These are phyloP conservation scores for Puntigrus tetrazona DNA, from an alignment of 2,113 vertebrate species.

Conservation along the genomic window DNA sequence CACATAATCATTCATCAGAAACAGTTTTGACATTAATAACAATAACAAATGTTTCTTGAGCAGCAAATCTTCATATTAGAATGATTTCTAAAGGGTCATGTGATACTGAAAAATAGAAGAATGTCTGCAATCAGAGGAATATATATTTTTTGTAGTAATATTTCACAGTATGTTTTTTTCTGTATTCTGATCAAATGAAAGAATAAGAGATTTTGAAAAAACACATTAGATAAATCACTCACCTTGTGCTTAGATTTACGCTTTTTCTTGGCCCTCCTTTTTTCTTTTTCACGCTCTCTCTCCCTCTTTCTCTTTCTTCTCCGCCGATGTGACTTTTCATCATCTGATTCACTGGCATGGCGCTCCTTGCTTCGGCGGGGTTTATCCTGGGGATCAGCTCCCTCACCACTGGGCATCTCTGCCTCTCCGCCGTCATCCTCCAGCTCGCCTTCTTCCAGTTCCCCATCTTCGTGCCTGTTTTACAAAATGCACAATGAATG, in stretches of 20 bases:
- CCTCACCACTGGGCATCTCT: constrained; percentile 63
- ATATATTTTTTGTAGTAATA: background rate
- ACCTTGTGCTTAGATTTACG: constrained; percentile 96
- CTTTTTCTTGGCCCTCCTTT: constrained; percentile 84
- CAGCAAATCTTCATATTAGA: background rate
- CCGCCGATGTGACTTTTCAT: constrained; percentile 85
- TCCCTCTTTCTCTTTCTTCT: constrained; percentile 89
- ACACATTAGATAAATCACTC: constrained; percentile 36
- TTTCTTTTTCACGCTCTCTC: constrained; percentile 86
- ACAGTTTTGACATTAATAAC: background rate
- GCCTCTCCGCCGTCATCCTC: constrained; percentile 91
- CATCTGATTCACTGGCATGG: constrained; percentile 83
- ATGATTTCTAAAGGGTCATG: background rate
- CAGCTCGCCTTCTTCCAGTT: constrained; percentile 92
- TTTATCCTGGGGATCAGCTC: constrained; percentile 73
- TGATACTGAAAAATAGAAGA: background rate
- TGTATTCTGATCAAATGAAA: background rate
- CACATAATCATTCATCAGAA: background rate
- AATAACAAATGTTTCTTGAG: background rate
- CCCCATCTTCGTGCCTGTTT: constrained; percentile 85
- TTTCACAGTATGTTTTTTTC: background rate
- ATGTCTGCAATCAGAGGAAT: background rate
- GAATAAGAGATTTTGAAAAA: background rate
- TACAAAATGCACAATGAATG: background rate
- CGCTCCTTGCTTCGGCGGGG: constrained; percentile 73